A percentile compares a stretch with the other conserved stretches of the same genome.
Evolutionary conservation across 2,113 vertebrate genomes (phyloP).

Genomic region (Dinomys branickii): DNA sequence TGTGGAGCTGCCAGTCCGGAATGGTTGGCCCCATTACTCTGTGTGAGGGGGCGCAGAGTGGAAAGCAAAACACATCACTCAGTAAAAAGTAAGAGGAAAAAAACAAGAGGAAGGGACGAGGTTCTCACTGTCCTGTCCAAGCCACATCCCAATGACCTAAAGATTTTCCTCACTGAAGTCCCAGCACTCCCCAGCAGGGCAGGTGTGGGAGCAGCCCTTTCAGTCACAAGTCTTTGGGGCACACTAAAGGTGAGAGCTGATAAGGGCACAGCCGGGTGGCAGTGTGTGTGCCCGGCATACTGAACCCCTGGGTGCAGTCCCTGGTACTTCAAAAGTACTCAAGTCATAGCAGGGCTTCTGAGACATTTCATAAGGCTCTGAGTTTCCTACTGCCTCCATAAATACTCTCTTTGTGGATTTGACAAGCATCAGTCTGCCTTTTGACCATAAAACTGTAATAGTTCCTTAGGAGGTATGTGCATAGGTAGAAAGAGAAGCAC

Average conservation of each 20-base stretch:
- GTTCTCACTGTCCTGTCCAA: not conserved
- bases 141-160: not conserved
- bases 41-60: fast-evolving
- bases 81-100: fast-evolving
- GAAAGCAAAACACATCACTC: not conserved
- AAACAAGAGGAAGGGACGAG: not conserved
- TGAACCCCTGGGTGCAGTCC: not conserved
- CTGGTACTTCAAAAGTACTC: not conserved
- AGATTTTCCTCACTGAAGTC: not conserved
- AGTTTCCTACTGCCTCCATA: not conserved
- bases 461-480: not conserved
- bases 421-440: not conserved
- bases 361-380: not conserved
- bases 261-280: fast-evolving
- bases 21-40: not conserved
- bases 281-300: fast-evolving
- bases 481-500: not conserved
- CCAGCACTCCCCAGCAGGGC: not conserved
- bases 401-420: not conserved
- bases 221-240: too few species aligned
- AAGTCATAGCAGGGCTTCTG: not conserved
- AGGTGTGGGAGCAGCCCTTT: too few species aligned
- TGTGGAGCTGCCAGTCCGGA: not conserved
- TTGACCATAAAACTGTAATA: not conserved
- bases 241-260: not conserved